A percentile compares a stretch with the other conserved stretches of the same genome.
phyloP scores from a whole-genome alignment of 2,797 vertebrate genomes.

The Rhabdophis nuchalis region DNA sequence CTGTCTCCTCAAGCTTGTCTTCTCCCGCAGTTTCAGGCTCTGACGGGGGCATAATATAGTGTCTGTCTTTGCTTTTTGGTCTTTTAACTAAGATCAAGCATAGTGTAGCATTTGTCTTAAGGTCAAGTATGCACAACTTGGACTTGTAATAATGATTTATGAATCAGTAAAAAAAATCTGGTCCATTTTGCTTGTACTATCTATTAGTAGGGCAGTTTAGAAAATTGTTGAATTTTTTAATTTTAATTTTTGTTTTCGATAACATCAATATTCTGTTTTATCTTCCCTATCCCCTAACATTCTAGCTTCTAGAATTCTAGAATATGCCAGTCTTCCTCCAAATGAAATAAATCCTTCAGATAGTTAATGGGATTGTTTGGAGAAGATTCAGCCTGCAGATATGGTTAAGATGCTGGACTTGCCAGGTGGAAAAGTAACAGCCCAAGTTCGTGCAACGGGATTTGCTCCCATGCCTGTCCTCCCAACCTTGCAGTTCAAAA shows the following conservation, averaged over 20 bases:
- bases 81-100: not conserved
- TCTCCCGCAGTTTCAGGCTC: too few species aligned
- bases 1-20: too few species aligned
- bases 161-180: not conserved
- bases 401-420: not conserved
- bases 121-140: not conserved
- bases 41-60: too few species aligned
- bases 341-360: not conserved
- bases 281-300: not conserved
- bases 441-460: not conserved
- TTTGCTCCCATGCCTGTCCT: not conserved
- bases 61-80: not conserved
- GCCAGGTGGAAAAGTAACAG: not conserved
- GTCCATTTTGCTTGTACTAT: not conserved
- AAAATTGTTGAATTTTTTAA: not conserved
- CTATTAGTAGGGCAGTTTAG: not conserved
- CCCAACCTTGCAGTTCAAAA: not conserved
- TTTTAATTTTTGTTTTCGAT: not conserved
- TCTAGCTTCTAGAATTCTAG: not conserved
- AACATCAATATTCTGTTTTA: not conserved
- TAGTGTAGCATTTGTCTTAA: not conserved
- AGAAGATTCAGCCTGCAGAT: not conserved
- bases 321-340: not conserved
- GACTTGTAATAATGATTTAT: not conserved
- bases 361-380: not conserved